Evolutionary conservation across 2,113 vertebrate species (phyloP).

Genomic region (Diphyllodes magnificus): DNA sequence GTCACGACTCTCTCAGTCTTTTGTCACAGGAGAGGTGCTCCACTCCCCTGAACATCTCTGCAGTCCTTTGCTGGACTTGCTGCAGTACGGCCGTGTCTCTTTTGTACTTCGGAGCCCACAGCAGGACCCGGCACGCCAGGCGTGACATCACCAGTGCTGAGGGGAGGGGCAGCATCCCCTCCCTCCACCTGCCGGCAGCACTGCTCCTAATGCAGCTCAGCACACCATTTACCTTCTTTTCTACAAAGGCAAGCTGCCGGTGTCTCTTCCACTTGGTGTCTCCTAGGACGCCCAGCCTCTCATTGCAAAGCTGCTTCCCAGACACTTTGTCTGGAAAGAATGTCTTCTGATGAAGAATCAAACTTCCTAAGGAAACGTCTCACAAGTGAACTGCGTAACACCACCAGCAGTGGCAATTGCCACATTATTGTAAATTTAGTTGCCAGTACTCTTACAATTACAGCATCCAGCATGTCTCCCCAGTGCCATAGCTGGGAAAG

Average conservation of each 20-base stretch:
- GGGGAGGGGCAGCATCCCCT: background rate
- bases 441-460: too few relatives aligned
- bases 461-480: background rate
- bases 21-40: background rate
- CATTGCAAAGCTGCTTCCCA: background rate
- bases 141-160: rapidly evolving
- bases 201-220: background rate
- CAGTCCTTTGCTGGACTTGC: background rate
- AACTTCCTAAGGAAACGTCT: background rate
- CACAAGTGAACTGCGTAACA: background rate
- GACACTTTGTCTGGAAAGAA: background rate
- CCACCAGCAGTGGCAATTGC: background rate
- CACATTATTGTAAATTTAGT: background rate
- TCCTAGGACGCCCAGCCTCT: background rate
- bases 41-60: background rate
- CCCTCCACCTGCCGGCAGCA: rapidly evolving
- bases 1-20: background rate
- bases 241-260: background rate
- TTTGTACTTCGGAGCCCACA: background rate
- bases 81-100: rapidly evolving
- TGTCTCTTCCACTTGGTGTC: rapidly evolving
- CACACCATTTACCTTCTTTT: background rate
- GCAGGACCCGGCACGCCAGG: background rate
- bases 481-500: rapidly evolving
- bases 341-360: background rate